Percentiles rank a stretch among this genome's conserved stretches.
These are phyloP conservation scores for Drosophila mayri DNA, from an alignment of 1,140 invertebrate species.

Conservation along the genomic window DNA sequence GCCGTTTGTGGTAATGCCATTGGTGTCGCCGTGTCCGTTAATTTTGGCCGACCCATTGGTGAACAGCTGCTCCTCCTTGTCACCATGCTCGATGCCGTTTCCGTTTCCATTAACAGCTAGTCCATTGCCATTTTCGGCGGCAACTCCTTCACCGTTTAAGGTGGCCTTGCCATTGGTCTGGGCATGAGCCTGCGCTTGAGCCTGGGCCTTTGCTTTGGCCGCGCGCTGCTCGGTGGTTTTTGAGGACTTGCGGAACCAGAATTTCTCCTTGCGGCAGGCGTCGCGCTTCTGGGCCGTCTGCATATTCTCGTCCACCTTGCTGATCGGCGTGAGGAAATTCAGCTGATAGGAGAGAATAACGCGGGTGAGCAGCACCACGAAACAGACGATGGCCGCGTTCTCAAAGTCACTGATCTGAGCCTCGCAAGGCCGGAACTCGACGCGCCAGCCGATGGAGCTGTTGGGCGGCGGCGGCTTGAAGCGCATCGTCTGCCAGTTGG, in stretches of 20 bases:
- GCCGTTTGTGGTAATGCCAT: constrained; percentile 30
- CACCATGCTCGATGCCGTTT: constrained; percentile 9
- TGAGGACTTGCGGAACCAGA: constrained; percentile 95
- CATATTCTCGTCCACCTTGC: constrained; percentile 99
- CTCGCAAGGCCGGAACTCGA: constrained; percentile 99
- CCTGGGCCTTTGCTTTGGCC: constrained; percentile 35
- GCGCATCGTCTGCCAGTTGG: constrained; percentile 99
- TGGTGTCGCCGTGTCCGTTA: constrained; percentile 71
- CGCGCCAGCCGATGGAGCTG: constrained; percentile 98
- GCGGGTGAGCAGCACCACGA: constrained; percentile 97
- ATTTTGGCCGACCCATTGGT: constrained; percentile 54
- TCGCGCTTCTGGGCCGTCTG: constrained; percentile 95
- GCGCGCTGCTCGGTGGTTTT: constrained; percentile 70
- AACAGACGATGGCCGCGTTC: constrained; percentile 99
- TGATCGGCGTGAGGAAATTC: constrained; percentile 99
- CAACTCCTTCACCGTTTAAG: constrained; percentile 1
- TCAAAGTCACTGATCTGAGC: constrained; percentile 99
- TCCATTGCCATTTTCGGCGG: constrained; percentile 12
- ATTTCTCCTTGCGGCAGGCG: constrained; percentile 92
- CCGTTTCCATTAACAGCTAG: constrained; percentile 30
- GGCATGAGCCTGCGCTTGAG: constrained; percentile 1
- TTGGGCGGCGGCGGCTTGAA: constrained; percentile 99
- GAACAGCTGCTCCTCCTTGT: constrained; percentile 24
- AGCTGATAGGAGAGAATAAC: constrained; percentile 98
- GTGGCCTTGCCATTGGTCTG: constrained; percentile 50